Conservation (phyloP, 2,113 vertebrate genomes). For the Cettia cetti region DNA sequence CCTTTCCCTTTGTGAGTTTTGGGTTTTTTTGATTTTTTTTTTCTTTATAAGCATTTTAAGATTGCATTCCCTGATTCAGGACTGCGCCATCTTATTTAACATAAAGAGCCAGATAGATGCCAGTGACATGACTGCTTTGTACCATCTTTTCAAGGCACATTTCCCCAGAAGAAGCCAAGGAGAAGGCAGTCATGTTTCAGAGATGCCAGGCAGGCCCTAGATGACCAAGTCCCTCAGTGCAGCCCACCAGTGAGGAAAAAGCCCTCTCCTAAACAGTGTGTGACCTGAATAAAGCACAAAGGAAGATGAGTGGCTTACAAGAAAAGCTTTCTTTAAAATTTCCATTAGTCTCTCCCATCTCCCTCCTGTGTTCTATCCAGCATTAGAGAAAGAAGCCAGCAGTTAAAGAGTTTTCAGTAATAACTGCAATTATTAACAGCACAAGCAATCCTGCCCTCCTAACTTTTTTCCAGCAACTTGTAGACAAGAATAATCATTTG, state of each 20-base stretch:
- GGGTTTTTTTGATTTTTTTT: not conserved
- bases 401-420: not conserved
- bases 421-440: not conserved
- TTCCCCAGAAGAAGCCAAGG: not conserved
- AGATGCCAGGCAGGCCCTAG: not conserved
- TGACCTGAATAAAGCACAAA: not conserved
- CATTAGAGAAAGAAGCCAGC: not conserved
- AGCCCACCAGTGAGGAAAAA: not conserved
- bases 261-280: not conserved
- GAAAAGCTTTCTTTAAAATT: not conserved
- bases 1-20: not conserved
- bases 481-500: not conserved
- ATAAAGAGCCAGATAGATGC: not conserved
- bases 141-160: not conserved
- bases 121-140: not conserved
- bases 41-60: not conserved
- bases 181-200: not conserved
- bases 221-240: not conserved
- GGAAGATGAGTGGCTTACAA: not conserved
- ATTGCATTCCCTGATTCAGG: not conserved
- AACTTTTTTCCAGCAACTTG: not conserved
- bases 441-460: not conserved
- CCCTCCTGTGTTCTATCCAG: not conserved
- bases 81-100: not conserved
- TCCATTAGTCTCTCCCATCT: not conserved